These are phyloP conservation scores for Alces alces DNA, from an alignment of 2,113 vertebrate genomes.

Conservation along the genomic window DNA sequence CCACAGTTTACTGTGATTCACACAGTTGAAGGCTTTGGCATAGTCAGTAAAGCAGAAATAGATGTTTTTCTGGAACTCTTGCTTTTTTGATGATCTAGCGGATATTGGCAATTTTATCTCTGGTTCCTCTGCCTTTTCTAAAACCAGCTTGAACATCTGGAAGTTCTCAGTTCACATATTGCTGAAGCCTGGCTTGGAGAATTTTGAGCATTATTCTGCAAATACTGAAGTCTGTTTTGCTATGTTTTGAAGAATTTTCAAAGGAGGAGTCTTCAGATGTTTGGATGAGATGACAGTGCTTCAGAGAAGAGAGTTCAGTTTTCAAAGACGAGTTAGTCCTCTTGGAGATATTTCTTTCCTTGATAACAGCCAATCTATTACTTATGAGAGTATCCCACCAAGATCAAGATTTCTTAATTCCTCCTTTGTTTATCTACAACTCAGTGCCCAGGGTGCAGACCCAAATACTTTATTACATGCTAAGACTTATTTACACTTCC, in stretches of 20 bases:
- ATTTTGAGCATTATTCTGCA: neutral
- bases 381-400: neutral
- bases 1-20: too few relatives aligned
- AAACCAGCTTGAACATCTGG: too few relatives aligned
- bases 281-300: neutral
- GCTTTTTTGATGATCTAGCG: too few relatives aligned
- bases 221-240: neutral
- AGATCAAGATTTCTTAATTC: neutral
- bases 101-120: too few relatives aligned
- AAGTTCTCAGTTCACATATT: too few relatives aligned
- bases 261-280: neutral
- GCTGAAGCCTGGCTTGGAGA: too few relatives aligned
- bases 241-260: neutral
- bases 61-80: too few relatives aligned
- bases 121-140: too few relatives aligned
- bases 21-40: too few relatives aligned
- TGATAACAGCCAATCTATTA: neutral
- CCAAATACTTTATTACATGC: neutral
- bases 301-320: neutral
- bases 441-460: neutral
- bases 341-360: neutral
- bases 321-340: neutral
- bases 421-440: neutral
- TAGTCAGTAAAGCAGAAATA: too few relatives aligned
- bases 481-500: neutral